A percentile compares a stretch with the other conserved stretches of the same genome.
Evolutionary conservation across 2,888 invertebrate genomes (phyloP).

Genomic region (Heterodera filipjevi): DNA sequence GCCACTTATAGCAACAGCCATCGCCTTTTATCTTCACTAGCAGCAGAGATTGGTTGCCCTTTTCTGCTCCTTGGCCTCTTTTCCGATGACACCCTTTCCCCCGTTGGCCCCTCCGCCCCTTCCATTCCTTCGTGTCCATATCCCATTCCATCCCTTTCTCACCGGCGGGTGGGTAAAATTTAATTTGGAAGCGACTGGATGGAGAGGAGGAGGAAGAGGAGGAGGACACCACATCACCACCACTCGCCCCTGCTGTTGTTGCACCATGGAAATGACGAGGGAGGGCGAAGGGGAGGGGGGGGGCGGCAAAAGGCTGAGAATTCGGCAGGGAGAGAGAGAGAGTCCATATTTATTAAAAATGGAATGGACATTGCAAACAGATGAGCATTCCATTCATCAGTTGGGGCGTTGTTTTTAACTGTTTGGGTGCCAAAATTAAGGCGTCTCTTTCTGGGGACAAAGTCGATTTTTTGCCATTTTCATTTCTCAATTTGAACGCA

Average conservation of each 20-base stretch:
- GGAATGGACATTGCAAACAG: background rate
- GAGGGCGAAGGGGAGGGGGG: background rate
- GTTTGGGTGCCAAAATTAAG: no score
- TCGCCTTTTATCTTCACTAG: no score
- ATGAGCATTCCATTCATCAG: no score
- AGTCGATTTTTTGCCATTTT: no score
- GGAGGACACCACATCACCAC: background rate
- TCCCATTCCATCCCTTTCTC: constrained; percentile 1
- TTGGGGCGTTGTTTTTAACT: no score
- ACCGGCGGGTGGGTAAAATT: background rate
- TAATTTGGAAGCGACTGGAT: background rate
- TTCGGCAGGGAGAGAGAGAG: background rate
- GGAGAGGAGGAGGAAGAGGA: background rate
- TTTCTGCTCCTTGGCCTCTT: background rate
- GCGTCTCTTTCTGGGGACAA: no score
- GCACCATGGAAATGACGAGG: background rate
- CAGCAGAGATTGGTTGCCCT: background rate
- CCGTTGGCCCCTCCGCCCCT: background rate
- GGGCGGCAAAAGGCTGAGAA: background rate
- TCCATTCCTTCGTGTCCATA: background rate
- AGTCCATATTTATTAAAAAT: background rate
- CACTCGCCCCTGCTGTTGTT: background rate
- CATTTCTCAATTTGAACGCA: no score
- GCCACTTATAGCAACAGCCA: no score
- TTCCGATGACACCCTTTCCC: background rate